Conservation (phyloP, 2,113 vertebrate genomes). For the Ageneiosus marmoratus region DNA sequence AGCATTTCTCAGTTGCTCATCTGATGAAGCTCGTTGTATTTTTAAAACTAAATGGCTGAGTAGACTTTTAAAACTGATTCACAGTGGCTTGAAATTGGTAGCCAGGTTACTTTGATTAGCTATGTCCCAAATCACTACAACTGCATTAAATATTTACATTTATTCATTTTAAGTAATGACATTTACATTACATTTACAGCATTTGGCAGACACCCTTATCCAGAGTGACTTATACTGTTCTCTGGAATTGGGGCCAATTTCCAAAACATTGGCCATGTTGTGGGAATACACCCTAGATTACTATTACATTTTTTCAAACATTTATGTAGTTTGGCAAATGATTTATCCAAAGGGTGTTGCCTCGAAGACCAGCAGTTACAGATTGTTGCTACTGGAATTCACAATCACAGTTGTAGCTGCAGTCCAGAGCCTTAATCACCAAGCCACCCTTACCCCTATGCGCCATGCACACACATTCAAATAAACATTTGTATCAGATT, state of each 20-base stretch:
- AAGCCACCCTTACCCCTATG: not conserved
- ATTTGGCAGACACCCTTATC: no score
- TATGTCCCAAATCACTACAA: not conserved
- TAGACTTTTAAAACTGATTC: constrained; percentile 1
- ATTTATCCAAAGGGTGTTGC: not conserved
- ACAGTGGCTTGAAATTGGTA: not conserved
- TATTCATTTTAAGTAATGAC: not conserved
- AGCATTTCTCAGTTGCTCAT: constrained; percentile 3
- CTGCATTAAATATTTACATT: not conserved
- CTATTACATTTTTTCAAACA: not conserved
- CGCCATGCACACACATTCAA: not conserved
- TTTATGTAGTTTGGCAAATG: not conserved
- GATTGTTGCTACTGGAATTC: not conserved
- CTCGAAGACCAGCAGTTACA: not conserved
- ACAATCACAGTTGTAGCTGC: not conserved
- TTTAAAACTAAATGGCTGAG: constrained; percentile 8
- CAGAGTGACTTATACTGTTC: no score
- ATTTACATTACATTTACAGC: no score
- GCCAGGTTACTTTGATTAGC: not conserved
- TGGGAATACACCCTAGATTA: not conserved
- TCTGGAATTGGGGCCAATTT: not conserved
- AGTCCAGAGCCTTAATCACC: not conserved
- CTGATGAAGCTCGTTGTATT: not conserved
- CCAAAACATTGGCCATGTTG: not conserved
- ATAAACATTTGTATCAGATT: not conserved